Evolutionary conservation across 2,888 invertebrate species (phyloP).

Genomic region (Charanyca ferruginea): DNA sequence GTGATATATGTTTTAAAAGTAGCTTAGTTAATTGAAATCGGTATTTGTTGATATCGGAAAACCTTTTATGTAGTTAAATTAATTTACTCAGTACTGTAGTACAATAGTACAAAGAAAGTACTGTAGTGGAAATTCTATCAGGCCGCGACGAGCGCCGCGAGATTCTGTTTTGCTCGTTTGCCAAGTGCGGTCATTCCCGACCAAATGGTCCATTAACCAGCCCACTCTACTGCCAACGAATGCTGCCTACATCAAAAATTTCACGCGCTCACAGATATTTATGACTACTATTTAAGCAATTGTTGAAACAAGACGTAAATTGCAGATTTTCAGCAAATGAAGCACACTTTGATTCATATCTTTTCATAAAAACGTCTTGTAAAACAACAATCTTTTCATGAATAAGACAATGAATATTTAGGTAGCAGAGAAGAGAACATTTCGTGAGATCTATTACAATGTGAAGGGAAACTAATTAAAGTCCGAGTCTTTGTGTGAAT

Average conservation of each 20-base stretch:
- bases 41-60: neutral
- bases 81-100: constrained; percentile 24
- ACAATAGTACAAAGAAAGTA: constrained; percentile 28
- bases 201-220: constrained; percentile 66
- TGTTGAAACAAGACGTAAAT: constrained; percentile 44
- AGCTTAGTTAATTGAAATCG: too few relatives aligned
- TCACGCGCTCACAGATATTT: constrained; percentile 50
- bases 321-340: constrained; percentile 33
- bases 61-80: constrained; percentile 13
- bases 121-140: constrained; percentile 43
- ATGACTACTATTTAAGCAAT: constrained; percentile 51
- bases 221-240: constrained; percentile 59
- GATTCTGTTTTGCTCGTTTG: constrained; percentile 54
- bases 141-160: constrained; percentile 39
- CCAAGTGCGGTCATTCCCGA: constrained; percentile 62
- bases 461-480: constrained; percentile 73
- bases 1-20: too few relatives aligned
- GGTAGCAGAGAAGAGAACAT: neutral
- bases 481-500: constrained; percentile 70
- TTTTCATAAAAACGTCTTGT: constrained; percentile 18
- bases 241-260: constrained; percentile 61
- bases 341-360: constrained; percentile 18
- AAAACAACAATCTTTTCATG: neutral
- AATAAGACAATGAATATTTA: constrained; percentile 7
- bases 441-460: constrained; percentile 39